Percentiles rank a stretch among this genome's conserved stretches.
phyloP scores from a whole-genome alignment of 2,113 vertebrate species.

The Edolisoma coerulescens region DNA sequence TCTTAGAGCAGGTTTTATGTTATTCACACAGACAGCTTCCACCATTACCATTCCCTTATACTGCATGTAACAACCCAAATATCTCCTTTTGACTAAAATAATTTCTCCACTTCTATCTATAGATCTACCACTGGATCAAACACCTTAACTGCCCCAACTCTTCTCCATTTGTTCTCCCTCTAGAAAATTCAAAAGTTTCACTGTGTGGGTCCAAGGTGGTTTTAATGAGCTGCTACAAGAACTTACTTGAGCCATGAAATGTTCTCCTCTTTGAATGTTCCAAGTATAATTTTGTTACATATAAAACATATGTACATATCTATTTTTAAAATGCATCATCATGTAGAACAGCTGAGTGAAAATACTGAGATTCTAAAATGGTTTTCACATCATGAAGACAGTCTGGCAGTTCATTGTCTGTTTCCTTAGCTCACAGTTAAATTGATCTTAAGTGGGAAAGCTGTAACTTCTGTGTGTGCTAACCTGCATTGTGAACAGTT shows the following conservation, averaged over 20 bases:
- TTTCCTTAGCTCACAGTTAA: not conserved
- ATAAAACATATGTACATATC: not conserved
- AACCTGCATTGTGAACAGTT: not conserved
- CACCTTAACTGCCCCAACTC: not conserved
- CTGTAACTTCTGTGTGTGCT: not conserved
- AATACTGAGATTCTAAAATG: not conserved
- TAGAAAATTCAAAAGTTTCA: not conserved
- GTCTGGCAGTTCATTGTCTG: not conserved
- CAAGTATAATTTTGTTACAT: not conserved
- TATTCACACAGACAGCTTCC: not conserved
- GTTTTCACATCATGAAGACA: not conserved
- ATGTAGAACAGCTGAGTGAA: not conserved
- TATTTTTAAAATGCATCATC: not conserved
- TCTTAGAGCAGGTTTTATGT: not conserved
- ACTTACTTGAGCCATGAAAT: not conserved
- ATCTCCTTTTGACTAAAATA: not conserved
- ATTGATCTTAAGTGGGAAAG: not conserved
- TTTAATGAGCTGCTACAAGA: not conserved
- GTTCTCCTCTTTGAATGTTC: not conserved
- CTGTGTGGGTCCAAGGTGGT: not conserved
- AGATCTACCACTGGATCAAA: not conserved
- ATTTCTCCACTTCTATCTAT: not conserved
- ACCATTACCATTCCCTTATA: not conserved
- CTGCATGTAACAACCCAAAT: not conserved
- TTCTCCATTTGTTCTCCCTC: not conserved